Percentiles rank a stretch among this genome's conserved stretches.
These are phyloP conservation scores for Chlorops oryzae DNA, from an alignment of 1,140 invertebrate genomes.

Conservation along the genomic window DNA sequence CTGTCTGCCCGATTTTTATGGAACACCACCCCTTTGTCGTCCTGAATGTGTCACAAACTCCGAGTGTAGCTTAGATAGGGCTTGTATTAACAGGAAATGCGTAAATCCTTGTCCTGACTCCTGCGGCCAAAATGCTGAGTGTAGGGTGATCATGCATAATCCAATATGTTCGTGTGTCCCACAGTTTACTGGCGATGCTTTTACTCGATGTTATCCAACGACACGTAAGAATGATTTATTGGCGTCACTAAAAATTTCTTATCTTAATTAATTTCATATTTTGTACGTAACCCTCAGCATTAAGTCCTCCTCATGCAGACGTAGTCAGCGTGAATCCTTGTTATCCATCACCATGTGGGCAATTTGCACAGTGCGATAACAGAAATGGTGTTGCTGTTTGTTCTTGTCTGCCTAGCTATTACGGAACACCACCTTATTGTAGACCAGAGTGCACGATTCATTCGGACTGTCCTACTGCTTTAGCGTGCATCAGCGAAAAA, in stretches of 20 bases:
- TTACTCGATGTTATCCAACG: constrained; percentile 60
- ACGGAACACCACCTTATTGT: constrained; percentile 62
- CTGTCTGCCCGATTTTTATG: constrained; percentile 64
- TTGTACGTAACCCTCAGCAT: constrained; percentile 60
- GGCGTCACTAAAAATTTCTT: constrained; percentile 52
- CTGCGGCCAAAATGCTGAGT: constrained; percentile 70
- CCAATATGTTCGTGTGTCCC: constrained; percentile 69
- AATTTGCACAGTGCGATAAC: constrained; percentile 65
- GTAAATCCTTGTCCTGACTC: constrained; percentile 72
- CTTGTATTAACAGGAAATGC: constrained; percentile 75
- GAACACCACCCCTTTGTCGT: constrained; percentile 64
- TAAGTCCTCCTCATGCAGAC: constrained; percentile 51
- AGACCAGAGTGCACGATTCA: constrained; percentile 65
- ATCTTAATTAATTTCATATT: constrained; percentile 4
- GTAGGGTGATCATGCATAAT: constrained; percentile 73
- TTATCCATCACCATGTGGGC: constrained; percentile 61
- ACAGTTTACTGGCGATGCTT: constrained; percentile 73
- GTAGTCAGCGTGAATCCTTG: constrained; percentile 50
- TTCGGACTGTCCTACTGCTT: constrained; percentile 63
- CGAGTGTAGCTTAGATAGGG: constrained; percentile 68
- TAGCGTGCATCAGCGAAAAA: constrained; percentile 73
- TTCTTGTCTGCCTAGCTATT: constrained; percentile 65
- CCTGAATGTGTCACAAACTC: constrained; percentile 73
- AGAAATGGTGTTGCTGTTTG: constrained; percentile 66
- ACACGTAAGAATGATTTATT: constrained; percentile 58